Evolutionary conservation across 2,113 vertebrate genomes (phyloP), one percentile per base, ranked within the genome.

Genomic region (Furnarius figulus): DNA sequence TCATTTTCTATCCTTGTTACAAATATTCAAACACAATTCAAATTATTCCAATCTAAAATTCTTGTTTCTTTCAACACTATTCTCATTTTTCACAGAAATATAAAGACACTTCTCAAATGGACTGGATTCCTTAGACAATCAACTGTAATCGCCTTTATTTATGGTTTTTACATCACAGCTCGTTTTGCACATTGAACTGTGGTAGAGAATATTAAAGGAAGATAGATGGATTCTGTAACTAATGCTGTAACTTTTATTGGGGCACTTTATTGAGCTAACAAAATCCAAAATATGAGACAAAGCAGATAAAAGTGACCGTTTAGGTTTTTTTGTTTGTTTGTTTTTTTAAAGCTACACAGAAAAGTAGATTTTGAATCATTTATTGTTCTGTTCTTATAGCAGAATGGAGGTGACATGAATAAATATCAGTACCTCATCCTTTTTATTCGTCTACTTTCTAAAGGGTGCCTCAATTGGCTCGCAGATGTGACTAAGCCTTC

Each of bases 151-250:
- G n/a, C 52, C 61, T 84, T 77, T 84, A 75, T 77, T 68, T 58
- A 53, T 24, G 40, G 62, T 23, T 79, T 82, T 81, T 31, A n/a
- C 85, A 55, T 37, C 46, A 75, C 23, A 55, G 37, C 30, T 46
- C 35, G 17, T 62, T 85, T 50, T 44, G n/a, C 47, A 94, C 31
- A 15, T 31, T 66, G 37, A 87, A 66, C 28, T 53, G 44, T 35
- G 22, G 33, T 70, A 81, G 31, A 77, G 22, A 84, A 72, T 1
- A 62, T 2, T 46, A 85, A 78, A 79, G n/a, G 40, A 87, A 87
- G 58, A 92, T 35, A 62, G 93, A 94, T 63, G 28, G 30, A 35
- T 85, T 72, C 65, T 72, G 49, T 94, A 89, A 96, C 80, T 92
- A 93, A 61, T 50, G 53, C 30, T 68, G 80, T 42, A 87, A 77